These are phyloP conservation scores for Mactromeris polynyma DNA, from an alignment of 2,888 invertebrate genomes.

Conservation along the genomic window DNA sequence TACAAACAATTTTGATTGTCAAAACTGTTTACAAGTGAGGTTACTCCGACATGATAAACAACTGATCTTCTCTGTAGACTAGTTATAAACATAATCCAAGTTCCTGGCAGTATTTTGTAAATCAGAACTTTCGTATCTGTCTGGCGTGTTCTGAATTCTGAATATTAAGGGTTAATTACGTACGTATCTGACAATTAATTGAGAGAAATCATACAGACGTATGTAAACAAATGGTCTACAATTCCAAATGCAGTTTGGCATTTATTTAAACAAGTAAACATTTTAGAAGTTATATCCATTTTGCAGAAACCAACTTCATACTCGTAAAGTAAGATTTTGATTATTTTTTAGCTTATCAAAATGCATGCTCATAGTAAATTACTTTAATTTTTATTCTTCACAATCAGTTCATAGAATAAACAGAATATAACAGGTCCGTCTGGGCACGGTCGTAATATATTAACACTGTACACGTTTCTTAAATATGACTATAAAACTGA, in stretches of 20 bases:
- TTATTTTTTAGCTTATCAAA: no score
- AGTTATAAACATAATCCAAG: constrained; percentile 3
- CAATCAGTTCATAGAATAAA: no score
- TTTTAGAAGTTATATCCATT: no score
- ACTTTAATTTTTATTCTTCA: no score
- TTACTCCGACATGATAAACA: neutral
- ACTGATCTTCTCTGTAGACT: neutral
- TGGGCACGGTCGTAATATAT: no score
- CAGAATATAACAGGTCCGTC: no score
- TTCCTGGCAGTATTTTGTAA: neutral
- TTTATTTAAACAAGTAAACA: neutral
- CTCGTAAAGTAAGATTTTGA: no score
- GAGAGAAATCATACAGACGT: neutral
- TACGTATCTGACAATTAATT: neutral
- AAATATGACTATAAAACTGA: no score
- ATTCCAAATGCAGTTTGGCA: neutral
- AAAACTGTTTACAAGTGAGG: neutral
- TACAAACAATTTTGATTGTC: neutral
- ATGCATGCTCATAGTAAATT: no score
- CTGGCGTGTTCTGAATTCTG: neutral
- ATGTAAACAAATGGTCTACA: neutral
- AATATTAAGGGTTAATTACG: neutral
- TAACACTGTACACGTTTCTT: no score
- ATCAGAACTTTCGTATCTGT: neutral
- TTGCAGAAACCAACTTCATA: no score